These are phyloP conservation scores for Branchellion lobata DNA, from an alignment of 2,888 invertebrate species.

Conservation along the genomic window DNA sequence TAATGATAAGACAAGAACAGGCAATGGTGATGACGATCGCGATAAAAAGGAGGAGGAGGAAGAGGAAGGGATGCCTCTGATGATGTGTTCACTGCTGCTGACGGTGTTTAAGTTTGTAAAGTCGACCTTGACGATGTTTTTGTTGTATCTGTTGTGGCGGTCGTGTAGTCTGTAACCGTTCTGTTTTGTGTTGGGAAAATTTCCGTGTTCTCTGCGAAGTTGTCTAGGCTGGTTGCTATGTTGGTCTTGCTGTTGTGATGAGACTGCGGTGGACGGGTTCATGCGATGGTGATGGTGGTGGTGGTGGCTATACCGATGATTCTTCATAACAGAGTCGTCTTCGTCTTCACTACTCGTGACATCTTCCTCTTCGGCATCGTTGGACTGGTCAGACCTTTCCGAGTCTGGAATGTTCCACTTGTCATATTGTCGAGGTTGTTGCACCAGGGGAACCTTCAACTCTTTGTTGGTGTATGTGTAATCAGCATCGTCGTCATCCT, in stretches of 20 bases:
- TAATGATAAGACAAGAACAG: not conserved
- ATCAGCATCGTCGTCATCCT: slow-evolving; percentile 19
- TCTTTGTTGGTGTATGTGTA: not conserved
- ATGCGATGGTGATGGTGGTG: not conserved
- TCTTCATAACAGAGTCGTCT: not conserved
- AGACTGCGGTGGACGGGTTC: not conserved
- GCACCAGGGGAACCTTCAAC: no score
- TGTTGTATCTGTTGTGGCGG: not conserved
- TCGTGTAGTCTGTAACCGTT: not conserved
- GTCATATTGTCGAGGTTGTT: not conserved
- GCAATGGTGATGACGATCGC: no score
- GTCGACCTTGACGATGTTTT: not conserved
- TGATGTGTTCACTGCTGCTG: not conserved
- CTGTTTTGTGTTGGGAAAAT: not conserved
- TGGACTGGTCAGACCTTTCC: not conserved
- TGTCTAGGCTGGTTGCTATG: not conserved
- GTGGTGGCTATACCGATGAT: not conserved
- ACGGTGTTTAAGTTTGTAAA: not conserved
- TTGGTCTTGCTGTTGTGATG: not conserved
- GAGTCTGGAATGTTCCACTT: not conserved
- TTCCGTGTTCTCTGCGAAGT: not conserved
- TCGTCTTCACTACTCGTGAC: not conserved
- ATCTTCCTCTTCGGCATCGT: not conserved
- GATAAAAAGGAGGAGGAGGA: not conserved
- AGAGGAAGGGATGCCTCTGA: not conserved